Evolutionary conservation across 2,888 invertebrate species (phyloP).

Genomic region (Synanthedon myopaeformis): DNA sequence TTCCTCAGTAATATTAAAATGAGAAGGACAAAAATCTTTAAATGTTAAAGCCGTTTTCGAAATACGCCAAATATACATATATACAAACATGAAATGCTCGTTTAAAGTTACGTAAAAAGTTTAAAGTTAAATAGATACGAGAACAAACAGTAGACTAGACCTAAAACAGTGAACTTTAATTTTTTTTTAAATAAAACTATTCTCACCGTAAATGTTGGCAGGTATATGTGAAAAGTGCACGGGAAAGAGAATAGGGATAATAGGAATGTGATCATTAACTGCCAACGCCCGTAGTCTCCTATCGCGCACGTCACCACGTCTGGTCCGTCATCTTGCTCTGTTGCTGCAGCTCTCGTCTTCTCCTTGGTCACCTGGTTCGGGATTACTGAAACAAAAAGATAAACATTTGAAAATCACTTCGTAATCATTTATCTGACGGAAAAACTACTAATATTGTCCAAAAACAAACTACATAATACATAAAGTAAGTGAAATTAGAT

Average conservation of each 20-base stretch:
- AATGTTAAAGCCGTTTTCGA: no score
- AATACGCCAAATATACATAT: no score
- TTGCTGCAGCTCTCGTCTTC: constrained; percentile 24
- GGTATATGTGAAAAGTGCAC: constrained; percentile 84
- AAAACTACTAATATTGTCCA: no score
- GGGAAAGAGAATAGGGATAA: constrained; percentile 82
- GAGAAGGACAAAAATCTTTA: no score
- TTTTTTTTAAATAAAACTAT: background rate
- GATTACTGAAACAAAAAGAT: constrained; percentile 43
- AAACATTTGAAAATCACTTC: background rate
- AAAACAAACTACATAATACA: no score
- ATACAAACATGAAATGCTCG: no score
- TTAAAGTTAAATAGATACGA: no score
- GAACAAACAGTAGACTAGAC: no score
- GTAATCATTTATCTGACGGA: background rate
- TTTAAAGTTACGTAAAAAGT: no score
- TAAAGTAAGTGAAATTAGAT: no score
- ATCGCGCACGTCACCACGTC: constrained; percentile 77
- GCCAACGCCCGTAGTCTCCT: constrained; percentile 83
- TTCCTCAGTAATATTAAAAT: no score
- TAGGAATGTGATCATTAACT: constrained; percentile 78
- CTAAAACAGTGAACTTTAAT: background rate
- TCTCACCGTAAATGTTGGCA: constrained; percentile 78
- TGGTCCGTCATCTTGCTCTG: constrained; percentile 54
- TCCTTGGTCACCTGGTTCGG: constrained; percentile 48